Percentiles rank a stretch among this genome's conserved stretches.
These are phyloP conservation scores for Gasterosteus aculeatus DNA, from an alignment of 2,113 vertebrate genomes.

Conservation along the genomic window DNA sequence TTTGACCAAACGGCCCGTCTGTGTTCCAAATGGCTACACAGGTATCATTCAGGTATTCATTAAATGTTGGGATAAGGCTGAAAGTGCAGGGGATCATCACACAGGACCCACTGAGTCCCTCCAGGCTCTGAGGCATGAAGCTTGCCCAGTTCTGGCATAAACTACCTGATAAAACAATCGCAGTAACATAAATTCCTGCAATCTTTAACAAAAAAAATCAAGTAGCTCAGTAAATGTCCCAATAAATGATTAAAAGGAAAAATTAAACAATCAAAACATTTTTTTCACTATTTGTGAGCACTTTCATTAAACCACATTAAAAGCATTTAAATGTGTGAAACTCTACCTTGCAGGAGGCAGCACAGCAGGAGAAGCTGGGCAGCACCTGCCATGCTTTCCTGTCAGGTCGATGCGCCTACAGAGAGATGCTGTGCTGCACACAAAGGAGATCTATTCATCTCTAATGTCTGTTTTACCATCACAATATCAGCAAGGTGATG, in stretches of 20 bases:
- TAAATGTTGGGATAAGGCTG: constrained; percentile 7
- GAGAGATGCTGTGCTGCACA: background rate
- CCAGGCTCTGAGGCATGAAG: constrained; percentile 53
- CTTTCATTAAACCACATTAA: background rate
- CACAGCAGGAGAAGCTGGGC: constrained; percentile 46
- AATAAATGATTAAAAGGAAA: background rate
- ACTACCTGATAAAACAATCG: constrained; percentile 44
- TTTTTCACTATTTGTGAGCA: too few species aligned
- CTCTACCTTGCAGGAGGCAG: constrained; percentile 66
- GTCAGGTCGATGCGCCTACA: constrained; percentile 8
- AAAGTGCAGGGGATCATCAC: constrained; percentile 67
- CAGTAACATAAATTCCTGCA: background rate
- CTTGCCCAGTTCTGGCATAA: constrained; percentile 38
- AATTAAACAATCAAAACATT: background rate
- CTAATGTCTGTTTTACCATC: background rate
- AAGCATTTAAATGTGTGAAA: background rate
- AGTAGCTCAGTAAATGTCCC: accelerated
- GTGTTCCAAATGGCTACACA: constrained; percentile 68
- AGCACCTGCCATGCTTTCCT: constrained; percentile 44
- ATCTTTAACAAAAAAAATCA: background rate
- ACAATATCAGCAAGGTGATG: too few species aligned
- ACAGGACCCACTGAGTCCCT: constrained; percentile 68
- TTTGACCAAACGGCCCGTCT: constrained; percentile 18
- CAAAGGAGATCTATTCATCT: background rate
- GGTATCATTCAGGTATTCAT: constrained; percentile 40